Evolutionary conservation across 2,797 vertebrate species (phyloP).

Genomic region (Scarus forsteni): DNA sequence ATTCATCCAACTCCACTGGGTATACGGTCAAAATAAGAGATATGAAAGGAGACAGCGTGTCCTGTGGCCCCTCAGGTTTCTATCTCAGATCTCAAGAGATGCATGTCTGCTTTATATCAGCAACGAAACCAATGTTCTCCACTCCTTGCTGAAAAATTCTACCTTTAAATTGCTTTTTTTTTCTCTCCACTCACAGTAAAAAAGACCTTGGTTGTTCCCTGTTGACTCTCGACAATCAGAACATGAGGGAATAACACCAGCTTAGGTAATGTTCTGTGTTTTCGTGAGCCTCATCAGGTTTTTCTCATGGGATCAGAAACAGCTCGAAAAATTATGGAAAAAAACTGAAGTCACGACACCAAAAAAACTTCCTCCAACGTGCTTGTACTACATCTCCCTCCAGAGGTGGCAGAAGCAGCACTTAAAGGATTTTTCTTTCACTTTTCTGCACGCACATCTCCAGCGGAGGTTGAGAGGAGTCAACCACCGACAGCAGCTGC

Average conservation of each 20-base stretch:
- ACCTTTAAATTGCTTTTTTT: slow-evolving; percentile 30
- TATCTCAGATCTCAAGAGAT: slow-evolving; percentile 35
- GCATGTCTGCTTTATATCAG: slow-evolving; percentile 34
- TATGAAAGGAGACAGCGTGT: slow-evolving; percentile 19
- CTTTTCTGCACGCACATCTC: slow-evolving; percentile 39
- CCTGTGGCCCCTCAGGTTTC: slow-evolving; percentile 28
- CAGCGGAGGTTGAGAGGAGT: slow-evolving; percentile 18
- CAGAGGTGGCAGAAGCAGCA: slow-evolving; percentile 37
- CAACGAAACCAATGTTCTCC: slow-evolving; percentile 46
- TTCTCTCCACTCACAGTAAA: slow-evolving; percentile 13
- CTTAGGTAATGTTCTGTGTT: slow-evolving; percentile 35
- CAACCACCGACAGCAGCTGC: slow-evolving; percentile 15
- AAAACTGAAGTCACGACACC: slow-evolving; percentile 31
- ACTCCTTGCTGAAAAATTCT: slow-evolving; percentile 2
- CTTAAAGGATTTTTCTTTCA: slow-evolving; percentile 33
- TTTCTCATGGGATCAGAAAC: slow-evolving; percentile 44
- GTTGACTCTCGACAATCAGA: slow-evolving; percentile 26
- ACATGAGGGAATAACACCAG: slow-evolving; percentile 13
- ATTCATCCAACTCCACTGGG: slow-evolving; percentile 18
- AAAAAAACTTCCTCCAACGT: slow-evolving; percentile 31
- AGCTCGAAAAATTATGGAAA: slow-evolving; percentile 33
- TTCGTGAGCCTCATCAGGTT: slow-evolving; percentile 26
- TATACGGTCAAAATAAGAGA: slow-evolving; percentile 55
- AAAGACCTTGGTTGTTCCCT: slow-evolving; percentile 32
- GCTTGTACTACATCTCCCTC: slow-evolving; percentile 41